Conservation (phyloP, 1,140 invertebrate species). For the Drosophila willistoni region DNA sequence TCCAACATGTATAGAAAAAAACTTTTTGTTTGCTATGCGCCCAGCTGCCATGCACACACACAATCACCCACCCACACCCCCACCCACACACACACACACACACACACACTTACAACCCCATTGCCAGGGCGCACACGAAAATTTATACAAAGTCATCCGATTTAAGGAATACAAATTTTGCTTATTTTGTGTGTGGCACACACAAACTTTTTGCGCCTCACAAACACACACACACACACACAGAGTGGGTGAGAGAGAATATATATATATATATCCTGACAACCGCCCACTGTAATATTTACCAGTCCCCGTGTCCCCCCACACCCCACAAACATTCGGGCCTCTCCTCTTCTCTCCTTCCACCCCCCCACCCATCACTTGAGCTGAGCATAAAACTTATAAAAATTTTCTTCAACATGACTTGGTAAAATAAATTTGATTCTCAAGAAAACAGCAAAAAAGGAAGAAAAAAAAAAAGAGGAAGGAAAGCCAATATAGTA, state of each 20-base stretch:
- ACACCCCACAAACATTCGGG: not conserved
- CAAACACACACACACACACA: constrained; percentile 53
- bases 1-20: constrained; percentile 35
- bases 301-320: constrained; percentile 30
- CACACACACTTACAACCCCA: constrained; percentile 66
- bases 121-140: constrained; percentile 75
- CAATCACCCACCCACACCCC: constrained; percentile 20
- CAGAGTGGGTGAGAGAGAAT: not conserved
- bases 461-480: constrained; percentile 22
- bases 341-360: not conserved
- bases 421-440: constrained; percentile 83
- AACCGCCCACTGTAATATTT: constrained; percentile 49
- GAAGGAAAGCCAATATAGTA: constrained; percentile 53
- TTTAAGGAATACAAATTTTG: constrained; percentile 83
- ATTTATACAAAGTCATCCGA: constrained; percentile 83
- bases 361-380: constrained; percentile 62
- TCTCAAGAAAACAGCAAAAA: constrained; percentile 77
- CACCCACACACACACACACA: constrained; percentile 12
- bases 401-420: constrained; percentile 83
- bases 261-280: constrained; percentile 29
- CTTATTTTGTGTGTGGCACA: constrained; percentile 62
- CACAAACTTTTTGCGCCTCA: constrained; percentile 43
- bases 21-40: constrained; percentile 67
- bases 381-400: constrained; percentile 82
- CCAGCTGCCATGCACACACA: constrained; percentile 63